Evolutionary conservation across 2,113 vertebrate genomes (phyloP).

Genomic region (Tinamus guttatus): DNA sequence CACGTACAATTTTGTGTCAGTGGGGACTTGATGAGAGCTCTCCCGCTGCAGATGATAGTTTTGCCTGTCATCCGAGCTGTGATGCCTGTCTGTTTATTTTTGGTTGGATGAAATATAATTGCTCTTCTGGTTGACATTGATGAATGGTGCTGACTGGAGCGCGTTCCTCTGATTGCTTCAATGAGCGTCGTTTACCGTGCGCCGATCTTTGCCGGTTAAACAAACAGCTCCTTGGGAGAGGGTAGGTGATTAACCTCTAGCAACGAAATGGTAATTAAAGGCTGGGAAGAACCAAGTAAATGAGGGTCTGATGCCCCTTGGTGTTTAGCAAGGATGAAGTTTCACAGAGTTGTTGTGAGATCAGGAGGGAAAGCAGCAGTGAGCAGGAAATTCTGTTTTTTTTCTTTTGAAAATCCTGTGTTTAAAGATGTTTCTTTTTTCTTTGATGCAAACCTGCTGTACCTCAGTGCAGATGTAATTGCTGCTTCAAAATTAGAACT

Average conservation of each 20-base stretch:
- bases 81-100: slow-evolving; percentile 69
- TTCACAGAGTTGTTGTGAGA: background rate
- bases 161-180: slow-evolving; percentile 63
- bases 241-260: slow-evolving; percentile 8
- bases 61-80: slow-evolving; percentile 42
- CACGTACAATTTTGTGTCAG: background rate
- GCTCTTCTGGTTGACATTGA: slow-evolving; percentile 75
- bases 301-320: background rate
- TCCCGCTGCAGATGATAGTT: slow-evolving; percentile 2
- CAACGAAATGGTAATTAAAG: background rate
- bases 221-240: slow-evolving; percentile 29
- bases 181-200: background rate
- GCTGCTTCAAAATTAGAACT: slow-evolving; percentile 13
- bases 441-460: background rate
- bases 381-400: background rate
- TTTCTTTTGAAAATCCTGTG: background rate
- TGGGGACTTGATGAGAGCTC: background rate
- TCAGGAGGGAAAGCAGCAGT: background rate
- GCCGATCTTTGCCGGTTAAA: slow-evolving; percentile 48
- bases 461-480: slow-evolving; percentile 22
- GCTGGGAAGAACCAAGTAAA: background rate
- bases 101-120: slow-evolving; percentile 72
- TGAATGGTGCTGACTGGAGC: slow-evolving; percentile 71
- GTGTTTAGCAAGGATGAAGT: background rate
- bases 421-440: background rate